A percentile compares a stretch with the other conserved stretches of the same genome.
These are phyloP conservation scores for Dolichopus griseipennis DNA, from an alignment of 2,888 invertebrate genomes.

Conservation along the genomic window DNA sequence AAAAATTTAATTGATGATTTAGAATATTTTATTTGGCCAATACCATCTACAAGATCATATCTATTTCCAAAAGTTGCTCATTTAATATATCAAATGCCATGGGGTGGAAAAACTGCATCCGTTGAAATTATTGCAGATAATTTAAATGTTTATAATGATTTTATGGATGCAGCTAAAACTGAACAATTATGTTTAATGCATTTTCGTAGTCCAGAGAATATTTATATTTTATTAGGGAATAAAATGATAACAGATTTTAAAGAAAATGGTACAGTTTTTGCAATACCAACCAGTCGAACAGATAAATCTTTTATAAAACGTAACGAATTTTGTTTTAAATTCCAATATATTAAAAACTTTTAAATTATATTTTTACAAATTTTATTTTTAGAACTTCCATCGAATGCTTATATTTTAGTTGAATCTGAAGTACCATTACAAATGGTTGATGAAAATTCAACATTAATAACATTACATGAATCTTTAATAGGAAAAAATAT, in stretches of 20 bases:
- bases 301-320: slow-evolving; percentile 34
- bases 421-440: slow-evolving; percentile 38
- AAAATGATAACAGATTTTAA: slow-evolving; percentile 36
- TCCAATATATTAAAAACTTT: neutral
- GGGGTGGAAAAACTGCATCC: slow-evolving; percentile 40
- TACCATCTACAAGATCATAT: slow-evolving; percentile 32
- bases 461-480: slow-evolving; percentile 31
- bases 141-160: slow-evolving; percentile 37
- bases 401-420: slow-evolving; percentile 36
- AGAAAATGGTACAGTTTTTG: slow-evolving; percentile 40
- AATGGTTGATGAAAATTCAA: slow-evolving; percentile 32
- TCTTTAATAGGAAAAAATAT: slow-evolving; percentile 33
- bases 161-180: slow-evolving; percentile 37
- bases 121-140: slow-evolving; percentile 40
- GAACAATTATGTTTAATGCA: slow-evolving; percentile 42
- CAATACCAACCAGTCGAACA: slow-evolving; percentile 35
- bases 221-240: slow-evolving; percentile 39
- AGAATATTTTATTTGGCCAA: slow-evolving; percentile 42
- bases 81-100: slow-evolving; percentile 41
- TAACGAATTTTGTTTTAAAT: slow-evolving; percentile 20
- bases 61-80: slow-evolving; percentile 39
- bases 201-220: slow-evolving; percentile 37
- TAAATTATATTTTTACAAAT: neutral
- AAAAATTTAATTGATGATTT: slow-evolving; percentile 34
- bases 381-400: slow-evolving; percentile 33